Percentiles rank a stretch among this genome's conserved stretches.
These are phyloP conservation scores for Teinopalpus imperialis DNA, from an alignment of 2,888 invertebrate species.

Conservation along the genomic window DNA sequence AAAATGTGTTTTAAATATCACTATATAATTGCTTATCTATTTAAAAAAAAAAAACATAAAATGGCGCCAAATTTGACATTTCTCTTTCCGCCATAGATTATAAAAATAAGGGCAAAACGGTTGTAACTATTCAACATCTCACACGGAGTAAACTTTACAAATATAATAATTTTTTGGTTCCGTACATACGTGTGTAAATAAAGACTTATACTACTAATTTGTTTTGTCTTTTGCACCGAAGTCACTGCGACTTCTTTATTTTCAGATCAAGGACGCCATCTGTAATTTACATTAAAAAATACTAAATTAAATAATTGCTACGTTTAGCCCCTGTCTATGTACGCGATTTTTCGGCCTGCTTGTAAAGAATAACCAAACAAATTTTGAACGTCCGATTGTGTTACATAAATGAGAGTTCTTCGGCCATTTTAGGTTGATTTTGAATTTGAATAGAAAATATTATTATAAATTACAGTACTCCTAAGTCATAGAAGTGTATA, in stretches of 20 bases:
- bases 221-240: conserved; percentile 17
- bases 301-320: too few species aligned
- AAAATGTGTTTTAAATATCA: conserved; percentile 1
- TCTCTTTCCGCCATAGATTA: conserved; percentile 8
- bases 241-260: conserved; percentile 64
- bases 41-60: conserved; percentile 2
- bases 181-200: conserved; percentile 34
- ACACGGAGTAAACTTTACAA: conserved; percentile 24
- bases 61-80: background rate
- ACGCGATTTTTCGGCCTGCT: too few species aligned
- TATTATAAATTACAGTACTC: too few species aligned
- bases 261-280: conserved; percentile 69
- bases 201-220: conserved; percentile 22
- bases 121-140: conserved; percentile 24
- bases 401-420: too few species aligned
- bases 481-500: too few species aligned
- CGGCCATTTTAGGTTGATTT: too few species aligned
- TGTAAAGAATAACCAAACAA: too few species aligned
- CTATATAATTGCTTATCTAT: conserved; percentile 1
- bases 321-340: too few species aligned
- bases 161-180: conserved; percentile 38
- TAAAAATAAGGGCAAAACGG: conserved; percentile 12
- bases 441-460: too few species aligned
- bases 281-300: conserved; percentile 39
- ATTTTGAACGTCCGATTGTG: too few species aligned